Evolutionary conservation across 1,140 invertebrate genomes (phyloP), one percentile per base, ranked within the genome.

Genomic region (Nylanderia fulva): DNA sequence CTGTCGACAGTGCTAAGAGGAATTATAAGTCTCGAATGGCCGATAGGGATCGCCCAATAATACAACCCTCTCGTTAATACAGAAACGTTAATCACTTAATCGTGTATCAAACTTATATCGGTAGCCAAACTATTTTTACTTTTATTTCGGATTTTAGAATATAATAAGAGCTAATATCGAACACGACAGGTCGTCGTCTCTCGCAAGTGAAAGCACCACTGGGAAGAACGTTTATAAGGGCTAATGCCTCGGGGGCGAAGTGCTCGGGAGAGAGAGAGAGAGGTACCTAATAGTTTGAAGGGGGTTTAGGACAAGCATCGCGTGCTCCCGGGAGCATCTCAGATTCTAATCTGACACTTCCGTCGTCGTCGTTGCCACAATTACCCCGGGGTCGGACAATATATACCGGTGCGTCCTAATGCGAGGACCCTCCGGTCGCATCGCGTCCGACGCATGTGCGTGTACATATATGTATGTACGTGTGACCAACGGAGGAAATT

Each of bases 311-410:
- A 85, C 77, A 90, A 85, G 82, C 90, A 91, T 93, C 86, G 92
- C 92, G 92, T 93, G 92, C 90, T 90, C 85, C 86, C 86, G 86
- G 88, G 91, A 93, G 88, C 91, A 92, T 93, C 92, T 94, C 93
- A 93, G 93, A 94, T 94, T 92, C 90, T 90, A 93, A 94, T 94
- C 93, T 92, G 91, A 93, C 93, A 93, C 91, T 93, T 93, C 92
- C 90, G 89, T 90, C 90, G 87, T 88, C 89, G 89, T 91, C 84
- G 80, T 90, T 87, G 87, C 85, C 90, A 91, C 92, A 93, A 93
- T 93, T 93, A 92, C 91, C 87, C 80, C 77, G 64, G 45, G 56
- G 66, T 64, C 69, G 86, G 63, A 85, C 84, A 71, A 86, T 77
- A 80, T 85, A 68, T 56, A 45, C 64, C 45, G 88, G 71, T 85